Evolutionary conservation across 1,140 invertebrate species (phyloP), one percentile per base, ranked within the genome.

Genomic region (Dendroctonus ponderosae): DNA sequence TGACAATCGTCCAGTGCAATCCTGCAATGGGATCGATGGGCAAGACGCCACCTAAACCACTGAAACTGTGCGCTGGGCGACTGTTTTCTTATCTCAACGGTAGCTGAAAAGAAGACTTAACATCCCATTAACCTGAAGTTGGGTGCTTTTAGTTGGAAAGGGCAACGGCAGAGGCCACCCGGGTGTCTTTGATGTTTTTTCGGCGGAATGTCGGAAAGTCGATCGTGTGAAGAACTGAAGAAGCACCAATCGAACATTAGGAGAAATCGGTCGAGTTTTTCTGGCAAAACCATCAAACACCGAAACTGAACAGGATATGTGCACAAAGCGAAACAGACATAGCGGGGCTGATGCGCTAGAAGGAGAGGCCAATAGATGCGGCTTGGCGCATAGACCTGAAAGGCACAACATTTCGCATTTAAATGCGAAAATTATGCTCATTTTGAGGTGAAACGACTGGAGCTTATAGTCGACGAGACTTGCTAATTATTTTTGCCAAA

Each of bases 381-480:
- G 66, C 61, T 63, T 58, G 40, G 12, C 67, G 62, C 52, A 70
- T 67, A 70, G 54, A 41, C n/a, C 51, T n/a, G 40, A 62, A 70
- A 64, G 68, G 64, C 62, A 62, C 65, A 54, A 66, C 59, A 72
- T 66, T 56, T 58, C 61, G 70, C 66, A 72, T 72, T 65, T 63
- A 72, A 70, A 72, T 70, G 68, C 46, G 68, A 72, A 72, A 70
- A 72, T 72, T 72, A 72, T 72, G 70, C 70, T 57, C 62, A 56
- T 68, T 70, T 66, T 67, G 58, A 54, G 68, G 66, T 66, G 67
- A 70, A 70, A 62, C 54, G 68, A 43, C 68, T 53, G 11, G 15
- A 3, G 63, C 50, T 48, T 46, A 53, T 60, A 46, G 62, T 48
- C 58, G 70, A 61, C 53, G 41, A 60, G 70, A 72, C 70, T 72